These are phyloP conservation scores for Actinia equina DNA, from an alignment of 64 coral and sea anemone species.

Conservation along the genomic window DNA sequence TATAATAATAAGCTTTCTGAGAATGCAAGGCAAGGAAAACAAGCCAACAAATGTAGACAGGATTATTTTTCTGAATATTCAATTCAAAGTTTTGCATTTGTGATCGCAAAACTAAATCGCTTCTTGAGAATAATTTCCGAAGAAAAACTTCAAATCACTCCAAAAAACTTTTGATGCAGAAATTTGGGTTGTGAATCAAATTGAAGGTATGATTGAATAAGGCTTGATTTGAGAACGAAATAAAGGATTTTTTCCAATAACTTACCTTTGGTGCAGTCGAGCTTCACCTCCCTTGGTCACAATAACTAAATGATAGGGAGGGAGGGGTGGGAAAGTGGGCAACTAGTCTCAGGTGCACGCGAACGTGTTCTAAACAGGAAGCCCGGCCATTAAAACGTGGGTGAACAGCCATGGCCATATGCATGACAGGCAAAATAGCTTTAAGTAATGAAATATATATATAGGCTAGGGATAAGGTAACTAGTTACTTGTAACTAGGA, in stretches of 20 bases:
- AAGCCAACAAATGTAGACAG: not conserved
- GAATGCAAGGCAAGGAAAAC: not conserved
- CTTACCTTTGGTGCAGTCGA: not conserved
- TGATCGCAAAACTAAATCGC: not conserved
- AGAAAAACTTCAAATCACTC: not conserved
- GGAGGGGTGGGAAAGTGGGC: not conserved
- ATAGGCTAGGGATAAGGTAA: too few species aligned
- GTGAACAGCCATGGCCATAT: not conserved
- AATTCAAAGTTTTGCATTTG: not conserved
- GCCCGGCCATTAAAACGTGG: not conserved
- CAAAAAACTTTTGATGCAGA: not conserved
- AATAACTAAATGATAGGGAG: not conserved
- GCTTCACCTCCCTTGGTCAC: not conserved
- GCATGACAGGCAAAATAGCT: too few species aligned
- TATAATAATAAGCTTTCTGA: not conserved
- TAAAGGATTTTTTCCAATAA: not conserved
- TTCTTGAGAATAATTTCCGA: not conserved
- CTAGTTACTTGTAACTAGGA: too few species aligned
- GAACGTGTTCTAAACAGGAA: not conserved
- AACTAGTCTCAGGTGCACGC: too few species aligned
- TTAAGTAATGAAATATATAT: too few species aligned
- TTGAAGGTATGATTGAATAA: not conserved
- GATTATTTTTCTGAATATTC: not conserved
- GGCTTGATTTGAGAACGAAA: not conserved
- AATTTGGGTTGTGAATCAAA: not conserved